These are phyloP conservation scores for Cerastoderma edule DNA, from an alignment of 2,888 invertebrate species.

Conservation along the genomic window DNA sequence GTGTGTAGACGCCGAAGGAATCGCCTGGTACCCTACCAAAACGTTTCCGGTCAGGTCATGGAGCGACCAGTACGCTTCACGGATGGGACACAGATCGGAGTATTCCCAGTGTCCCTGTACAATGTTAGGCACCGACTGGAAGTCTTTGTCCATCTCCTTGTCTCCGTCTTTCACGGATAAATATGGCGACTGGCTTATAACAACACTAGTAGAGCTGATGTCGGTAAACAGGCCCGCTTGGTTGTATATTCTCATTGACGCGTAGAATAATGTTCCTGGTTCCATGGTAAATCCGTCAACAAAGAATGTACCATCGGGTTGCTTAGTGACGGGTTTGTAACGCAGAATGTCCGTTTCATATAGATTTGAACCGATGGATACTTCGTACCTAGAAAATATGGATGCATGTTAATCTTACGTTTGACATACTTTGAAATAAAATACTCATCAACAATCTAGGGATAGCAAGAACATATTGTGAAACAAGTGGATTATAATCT, in stretches of 20 bases:
- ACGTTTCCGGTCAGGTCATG: constrained; percentile 61
- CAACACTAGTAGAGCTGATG: constrained; percentile 59
- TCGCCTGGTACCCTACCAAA: constrained; percentile 45
- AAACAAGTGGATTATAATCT: too few species aligned
- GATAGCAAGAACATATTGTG: too few species aligned
- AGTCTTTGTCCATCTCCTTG: constrained; percentile 56
- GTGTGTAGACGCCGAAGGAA: constrained; percentile 35
- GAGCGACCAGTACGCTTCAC: constrained; percentile 63
- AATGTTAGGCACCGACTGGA: constrained; percentile 58
- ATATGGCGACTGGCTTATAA: constrained; percentile 59
- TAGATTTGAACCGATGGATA: constrained; percentile 32
- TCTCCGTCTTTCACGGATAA: constrained; percentile 60
- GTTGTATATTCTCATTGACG: constrained; percentile 64
- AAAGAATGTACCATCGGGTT: constrained; percentile 38
- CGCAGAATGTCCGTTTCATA: constrained; percentile 34
- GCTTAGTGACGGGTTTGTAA: constrained; percentile 7
- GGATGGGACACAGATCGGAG: constrained; percentile 66
- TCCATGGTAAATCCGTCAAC: constrained; percentile 43
- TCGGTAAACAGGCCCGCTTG: constrained; percentile 63
- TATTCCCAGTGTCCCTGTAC: constrained; percentile 68
- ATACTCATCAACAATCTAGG: too few species aligned
- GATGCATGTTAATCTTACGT: not conserved
- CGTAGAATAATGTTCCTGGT: constrained; percentile 51
- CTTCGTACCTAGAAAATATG: constrained; percentile 35
- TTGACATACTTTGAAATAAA: not conserved